phyloP scores from a whole-genome alignment of 1,140 invertebrate genomes.

The Drosophila sechellia region DNA sequence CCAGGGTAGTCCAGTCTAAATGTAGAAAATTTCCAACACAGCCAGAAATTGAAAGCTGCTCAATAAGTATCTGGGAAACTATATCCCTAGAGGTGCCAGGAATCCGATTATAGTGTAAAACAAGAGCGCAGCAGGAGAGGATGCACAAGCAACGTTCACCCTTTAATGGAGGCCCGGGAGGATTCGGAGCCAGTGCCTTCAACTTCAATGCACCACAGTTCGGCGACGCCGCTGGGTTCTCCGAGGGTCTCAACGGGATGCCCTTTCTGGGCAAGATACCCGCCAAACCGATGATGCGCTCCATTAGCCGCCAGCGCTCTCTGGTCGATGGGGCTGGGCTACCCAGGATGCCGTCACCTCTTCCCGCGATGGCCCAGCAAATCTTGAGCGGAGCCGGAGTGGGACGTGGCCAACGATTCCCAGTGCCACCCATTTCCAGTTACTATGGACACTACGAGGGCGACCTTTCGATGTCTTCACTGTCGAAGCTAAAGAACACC shows the following conservation, averaged over 20 bases:
- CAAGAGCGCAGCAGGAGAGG: constrained; percentile 1
- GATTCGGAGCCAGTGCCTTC: constrained; percentile 30
- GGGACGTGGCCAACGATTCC: neutral
- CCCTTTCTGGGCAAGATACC: constrained; percentile 40
- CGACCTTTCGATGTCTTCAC: neutral
- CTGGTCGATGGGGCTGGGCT: constrained; percentile 19
- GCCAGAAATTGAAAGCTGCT: constrained; percentile 17
- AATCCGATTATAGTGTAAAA: neutral
- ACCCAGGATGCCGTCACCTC: constrained; percentile 18
- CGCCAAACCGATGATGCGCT: constrained; percentile 31
- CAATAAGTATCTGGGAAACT: constrained; percentile 11
- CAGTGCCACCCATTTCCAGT: neutral
- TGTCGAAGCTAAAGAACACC: neutral
- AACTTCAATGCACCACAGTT: constrained; percentile 50
- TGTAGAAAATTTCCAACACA: constrained; percentile 50
- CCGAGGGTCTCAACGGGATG: constrained; percentile 46
- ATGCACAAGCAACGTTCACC: constrained; percentile 67
- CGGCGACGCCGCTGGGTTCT: constrained; percentile 7
- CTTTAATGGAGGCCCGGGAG: constrained; percentile 33
- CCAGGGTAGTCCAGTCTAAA: constrained; percentile 11
- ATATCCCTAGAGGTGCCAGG: neutral
- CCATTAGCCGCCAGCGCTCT: constrained; percentile 20
- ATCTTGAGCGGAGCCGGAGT: constrained; percentile 3
- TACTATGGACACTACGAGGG: constrained; percentile 17
- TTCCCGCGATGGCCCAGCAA: constrained; percentile 12